Conservation (phyloP, 2,888 invertebrate genomes). For the Mamestra brassicae region DNA sequence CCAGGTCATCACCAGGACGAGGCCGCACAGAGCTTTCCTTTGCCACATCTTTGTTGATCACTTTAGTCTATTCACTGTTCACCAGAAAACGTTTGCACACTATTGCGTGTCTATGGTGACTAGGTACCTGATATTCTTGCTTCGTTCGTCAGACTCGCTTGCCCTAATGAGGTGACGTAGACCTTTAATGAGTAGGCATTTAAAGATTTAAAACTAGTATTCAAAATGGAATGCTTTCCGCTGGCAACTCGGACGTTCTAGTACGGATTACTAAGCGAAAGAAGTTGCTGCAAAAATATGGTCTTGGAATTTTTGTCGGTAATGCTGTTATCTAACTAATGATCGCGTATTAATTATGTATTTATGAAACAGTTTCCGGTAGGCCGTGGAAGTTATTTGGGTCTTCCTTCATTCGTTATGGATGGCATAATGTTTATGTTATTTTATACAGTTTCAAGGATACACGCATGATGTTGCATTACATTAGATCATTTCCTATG, state of each 20-base stretch:
- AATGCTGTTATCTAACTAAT: slow-evolving; percentile 54
- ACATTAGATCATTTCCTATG: slow-evolving; percentile 44
- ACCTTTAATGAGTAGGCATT: slow-evolving; percentile 24
- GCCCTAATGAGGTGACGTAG: slow-evolving; percentile 73
- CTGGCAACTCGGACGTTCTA: not conserved
- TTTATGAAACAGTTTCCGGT: slow-evolving; percentile 50
- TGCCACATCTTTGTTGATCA: slow-evolving; percentile 75
- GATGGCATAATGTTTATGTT: slow-evolving; percentile 42
- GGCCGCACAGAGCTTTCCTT: slow-evolving; percentile 74
- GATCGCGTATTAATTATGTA: slow-evolving; percentile 45
- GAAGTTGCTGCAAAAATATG: slow-evolving; percentile 16
- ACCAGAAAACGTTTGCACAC: slow-evolving; percentile 33
- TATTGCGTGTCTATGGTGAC: slow-evolving; percentile 18
- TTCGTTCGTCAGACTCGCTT: slow-evolving; percentile 54
- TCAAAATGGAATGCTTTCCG: slow-evolving; percentile 21
- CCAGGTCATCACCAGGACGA: slow-evolving; percentile 81
- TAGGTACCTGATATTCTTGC: slow-evolving; percentile 19
- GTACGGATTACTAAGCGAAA: not conserved
- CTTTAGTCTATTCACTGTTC: slow-evolving; percentile 48
- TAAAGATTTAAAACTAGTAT: slow-evolving; percentile 22
- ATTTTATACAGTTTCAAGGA: slow-evolving; percentile 54
- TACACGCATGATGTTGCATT: slow-evolving; percentile 30
- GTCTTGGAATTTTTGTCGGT: slow-evolving; percentile 44
- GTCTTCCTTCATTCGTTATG: slow-evolving; percentile 42
- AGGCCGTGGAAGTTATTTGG: slow-evolving; percentile 46